Percentiles rank a stretch among this genome's conserved stretches.
phyloP scores from a whole-genome alignment of 92 coral and sea anemone species.

The Ricordea florida region DNA sequence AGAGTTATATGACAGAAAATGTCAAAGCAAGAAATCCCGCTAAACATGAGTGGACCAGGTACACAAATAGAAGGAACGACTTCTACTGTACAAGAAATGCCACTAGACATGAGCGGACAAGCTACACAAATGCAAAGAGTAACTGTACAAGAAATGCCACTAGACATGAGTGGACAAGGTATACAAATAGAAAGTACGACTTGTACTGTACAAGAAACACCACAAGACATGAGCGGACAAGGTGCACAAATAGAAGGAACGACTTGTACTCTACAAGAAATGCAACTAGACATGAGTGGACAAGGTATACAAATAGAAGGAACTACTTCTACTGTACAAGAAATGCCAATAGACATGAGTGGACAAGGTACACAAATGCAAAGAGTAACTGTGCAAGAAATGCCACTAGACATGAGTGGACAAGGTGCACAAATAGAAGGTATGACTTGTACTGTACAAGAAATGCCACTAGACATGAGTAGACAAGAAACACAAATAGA shows the following conservation, averaged over 20 bases:
- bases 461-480: neutral
- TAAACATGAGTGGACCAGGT: neutral
- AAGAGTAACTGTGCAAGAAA: neutral
- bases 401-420: neutral
- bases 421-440: neutral
- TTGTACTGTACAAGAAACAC: slow-evolving; percentile 5
- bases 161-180: slow-evolving; percentile 22
- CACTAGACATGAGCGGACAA: neutral
- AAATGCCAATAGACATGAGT: neutral
- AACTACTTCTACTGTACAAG: no score
- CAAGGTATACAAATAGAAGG: slow-evolving; percentile 11
- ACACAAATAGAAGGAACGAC: neutral
- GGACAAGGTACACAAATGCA: neutral
- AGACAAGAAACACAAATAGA: neutral
- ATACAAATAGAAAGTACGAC: neutral
- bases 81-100: neutral
- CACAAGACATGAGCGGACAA: slow-evolving; percentile 8
- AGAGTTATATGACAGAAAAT: neutral
- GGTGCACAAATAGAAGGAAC: slow-evolving; percentile 5
- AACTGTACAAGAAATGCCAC: slow-evolving; percentile 22
- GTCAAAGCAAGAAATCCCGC: neutral
- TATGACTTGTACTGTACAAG: neutral
- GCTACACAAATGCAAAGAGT: neutral
- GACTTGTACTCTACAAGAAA: slow-evolving; percentile 4
- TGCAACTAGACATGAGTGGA: slow-evolving; percentile 23